Evolutionary conservation across 2,797 vertebrate genomes (phyloP), one percentile per base, ranked within the genome.

Genomic region (Eutrigla gurnardus): DNA sequence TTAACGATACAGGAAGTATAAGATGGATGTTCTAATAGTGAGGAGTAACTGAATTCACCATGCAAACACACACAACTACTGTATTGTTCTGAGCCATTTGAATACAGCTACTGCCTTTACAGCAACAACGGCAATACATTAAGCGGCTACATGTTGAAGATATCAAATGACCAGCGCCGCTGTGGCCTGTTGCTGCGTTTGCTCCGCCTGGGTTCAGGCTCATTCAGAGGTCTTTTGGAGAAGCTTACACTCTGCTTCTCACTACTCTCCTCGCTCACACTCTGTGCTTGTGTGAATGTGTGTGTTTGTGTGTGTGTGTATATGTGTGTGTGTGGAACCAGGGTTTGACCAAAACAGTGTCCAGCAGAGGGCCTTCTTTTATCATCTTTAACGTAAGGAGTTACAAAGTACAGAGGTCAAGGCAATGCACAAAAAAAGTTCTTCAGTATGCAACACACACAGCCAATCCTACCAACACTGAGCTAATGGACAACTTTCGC

Each of bases 321-420:
- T 52, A 33, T 17, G 35, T 37, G 3, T 45, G 45, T 67, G 57
- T 64, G 62, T 63, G n/a, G 13, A 65, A 45, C 25, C 43, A 57
- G 17, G 11, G 57, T 61, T 65, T 71, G 62, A 53, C 72, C 45
- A 59, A 65, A 36, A 49, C 46, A 58, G n/a, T 35, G 57, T 73
- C 84, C 84, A 86, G 78, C 77, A 83, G 84, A 78, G 81, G 84
- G 77, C 84, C 68, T 76, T 66, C 60, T 78, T 61, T 61, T 66
- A 75, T 75, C 71, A 70, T 40, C 65, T 75, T 62, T 72, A 40
- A 73, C 6, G 2, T 12, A 42, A 15, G 15, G 4, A 33, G 14
- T 54, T 18, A 65, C 17, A 14, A 15, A 64, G 46, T 4, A 18
- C 66, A 60, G 11, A 45, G 33, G 49, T 65, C 47, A 59, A 63